Conservation (phyloP, 2,797 vertebrate genomes). For the Limnodromus scolopaceus region DNA sequence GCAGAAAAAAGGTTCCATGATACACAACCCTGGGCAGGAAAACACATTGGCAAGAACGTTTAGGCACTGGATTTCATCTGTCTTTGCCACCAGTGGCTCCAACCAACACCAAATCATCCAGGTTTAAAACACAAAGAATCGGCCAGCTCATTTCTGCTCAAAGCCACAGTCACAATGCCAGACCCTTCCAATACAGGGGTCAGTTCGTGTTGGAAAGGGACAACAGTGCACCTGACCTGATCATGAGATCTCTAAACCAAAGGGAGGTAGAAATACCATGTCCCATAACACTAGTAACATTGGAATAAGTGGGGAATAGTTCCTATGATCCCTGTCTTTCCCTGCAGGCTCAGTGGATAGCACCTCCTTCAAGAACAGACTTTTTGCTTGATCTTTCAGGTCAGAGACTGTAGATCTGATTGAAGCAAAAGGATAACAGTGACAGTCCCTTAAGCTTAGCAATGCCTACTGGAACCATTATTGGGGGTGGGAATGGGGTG, state of each 20-base stretch:
- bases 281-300: neutral
- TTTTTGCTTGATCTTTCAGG: slow-evolving; percentile 81
- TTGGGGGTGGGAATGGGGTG: neutral
- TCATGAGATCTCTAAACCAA: neutral
- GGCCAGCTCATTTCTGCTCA: neutral
- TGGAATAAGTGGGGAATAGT: neutral
- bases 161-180: neutral
- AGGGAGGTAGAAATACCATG: neutral
- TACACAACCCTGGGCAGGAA: neutral
- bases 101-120: neutral
- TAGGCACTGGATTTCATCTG: neutral
- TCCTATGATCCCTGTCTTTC: neutral
- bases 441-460: neutral
- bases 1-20: neutral
- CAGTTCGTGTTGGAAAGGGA: neutral
- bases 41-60: neutral
- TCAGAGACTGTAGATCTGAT: slow-evolving; percentile 75
- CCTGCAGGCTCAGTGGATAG: neutral
- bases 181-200: neutral
- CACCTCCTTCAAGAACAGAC: slow-evolving; percentile 51
- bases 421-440: neutral
- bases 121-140: neutral
- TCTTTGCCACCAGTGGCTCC: neutral
- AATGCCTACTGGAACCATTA: neutral
- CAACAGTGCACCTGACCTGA: neutral